These are phyloP conservation scores for Ceratosolen fusciceps DNA, from an alignment of 1,140 invertebrate genomes.

Conservation along the genomic window DNA sequence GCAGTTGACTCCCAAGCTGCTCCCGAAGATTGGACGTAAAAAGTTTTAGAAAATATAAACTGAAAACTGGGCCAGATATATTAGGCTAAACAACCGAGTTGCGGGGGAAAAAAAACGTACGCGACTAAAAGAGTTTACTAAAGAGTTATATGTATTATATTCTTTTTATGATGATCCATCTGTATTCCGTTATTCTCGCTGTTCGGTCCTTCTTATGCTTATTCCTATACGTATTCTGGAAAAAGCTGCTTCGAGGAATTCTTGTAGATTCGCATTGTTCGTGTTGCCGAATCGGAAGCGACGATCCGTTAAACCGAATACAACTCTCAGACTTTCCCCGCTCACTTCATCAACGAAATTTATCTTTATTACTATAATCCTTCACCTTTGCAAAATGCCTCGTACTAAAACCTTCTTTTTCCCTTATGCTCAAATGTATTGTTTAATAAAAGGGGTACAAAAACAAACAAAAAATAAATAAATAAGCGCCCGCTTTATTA, in stretches of 20 bases:
- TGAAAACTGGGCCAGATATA: slow-evolving; percentile 9
- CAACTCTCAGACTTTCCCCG: slow-evolving; percentile 28
- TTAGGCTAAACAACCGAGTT: not conserved
- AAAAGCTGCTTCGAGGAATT: not conserved
- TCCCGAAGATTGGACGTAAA: slow-evolving; percentile 24
- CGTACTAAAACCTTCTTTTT: not conserved
- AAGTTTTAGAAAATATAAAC: slow-evolving; percentile 38
- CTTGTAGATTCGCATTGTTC: not conserved
- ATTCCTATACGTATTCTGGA: not conserved
- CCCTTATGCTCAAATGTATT: not conserved
- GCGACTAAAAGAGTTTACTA: slow-evolving; percentile 2
- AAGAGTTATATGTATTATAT: slow-evolving; percentile 23
- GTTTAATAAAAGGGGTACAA: not conserved
- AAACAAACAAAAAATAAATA: too few relatives aligned
- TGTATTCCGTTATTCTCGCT: not conserved
- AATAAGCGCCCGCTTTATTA: not conserved
- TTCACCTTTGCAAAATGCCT: slow-evolving; percentile 6
- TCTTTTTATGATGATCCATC: slow-evolving; percentile 8
- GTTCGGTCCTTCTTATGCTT: not conserved
- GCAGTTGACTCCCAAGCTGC: slow-evolving; percentile 24
- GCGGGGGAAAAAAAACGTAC: too few relatives aligned
- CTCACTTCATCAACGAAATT: slow-evolving; percentile 9
- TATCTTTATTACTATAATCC: slow-evolving; percentile 25
- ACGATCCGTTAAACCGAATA: slow-evolving; percentile 60
- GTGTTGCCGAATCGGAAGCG: slow-evolving; percentile 33